Percentiles rank a stretch among this genome's conserved stretches.
Evolutionary conservation across 2,113 vertebrate genomes (phyloP).

Genomic region (Sturnus vulgaris): DNA sequence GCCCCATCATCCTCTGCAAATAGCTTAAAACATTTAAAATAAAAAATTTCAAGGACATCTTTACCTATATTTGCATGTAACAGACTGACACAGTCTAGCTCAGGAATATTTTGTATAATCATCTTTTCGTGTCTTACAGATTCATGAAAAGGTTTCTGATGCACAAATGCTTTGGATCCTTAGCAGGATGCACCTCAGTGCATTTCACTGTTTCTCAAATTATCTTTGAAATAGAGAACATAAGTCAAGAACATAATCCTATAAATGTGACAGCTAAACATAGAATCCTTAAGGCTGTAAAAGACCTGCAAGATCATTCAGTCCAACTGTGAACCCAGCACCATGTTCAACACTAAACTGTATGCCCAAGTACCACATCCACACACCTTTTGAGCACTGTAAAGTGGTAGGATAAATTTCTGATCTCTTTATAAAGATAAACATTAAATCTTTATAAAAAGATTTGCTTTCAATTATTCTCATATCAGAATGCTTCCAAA

Average conservation of each 20-base stretch:
- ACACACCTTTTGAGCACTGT: background rate
- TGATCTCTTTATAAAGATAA: slow-evolving; percentile 23
- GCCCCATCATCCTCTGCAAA: background rate
- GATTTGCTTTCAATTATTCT: slow-evolving; percentile 2
- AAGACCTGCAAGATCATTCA: background rate
- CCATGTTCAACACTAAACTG: background rate
- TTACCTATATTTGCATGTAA: background rate
- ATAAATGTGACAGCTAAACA: background rate
- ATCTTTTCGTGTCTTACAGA: background rate
- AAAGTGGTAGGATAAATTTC: background rate
- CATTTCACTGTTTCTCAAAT: background rate
- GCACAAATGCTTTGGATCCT: background rate
- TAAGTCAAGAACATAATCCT: background rate
- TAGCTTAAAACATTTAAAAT: background rate
- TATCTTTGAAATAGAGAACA: background rate
- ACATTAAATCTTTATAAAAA: background rate
- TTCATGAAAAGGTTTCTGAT: background rate
- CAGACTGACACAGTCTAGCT: background rate
- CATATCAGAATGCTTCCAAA: background rate
- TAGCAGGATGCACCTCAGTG: background rate
- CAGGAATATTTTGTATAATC: background rate
- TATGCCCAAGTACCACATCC: background rate
- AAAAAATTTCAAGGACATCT: background rate
- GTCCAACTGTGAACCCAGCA: background rate
- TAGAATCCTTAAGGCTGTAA: background rate